Base-by-base conservation (phyloP, 2,113 vertebrate species). In the Hippocampus zosterae region DNA sequence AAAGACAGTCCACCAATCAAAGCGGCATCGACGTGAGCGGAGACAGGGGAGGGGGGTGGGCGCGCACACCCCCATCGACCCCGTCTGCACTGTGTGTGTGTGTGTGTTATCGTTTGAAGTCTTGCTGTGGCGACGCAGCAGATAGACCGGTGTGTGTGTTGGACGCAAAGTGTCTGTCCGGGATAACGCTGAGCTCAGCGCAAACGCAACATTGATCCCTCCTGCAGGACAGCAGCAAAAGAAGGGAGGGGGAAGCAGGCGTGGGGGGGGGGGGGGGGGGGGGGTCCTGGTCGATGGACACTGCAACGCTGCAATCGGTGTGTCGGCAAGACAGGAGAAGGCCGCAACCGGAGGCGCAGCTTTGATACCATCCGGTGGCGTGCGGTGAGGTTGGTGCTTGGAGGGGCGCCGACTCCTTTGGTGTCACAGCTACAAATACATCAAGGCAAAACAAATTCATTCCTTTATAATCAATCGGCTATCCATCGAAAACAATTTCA, bases 111-210 rank as follows among this genome's bases (percentile, higher is more conserved):
- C n/a, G 61, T 90, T 90, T 88, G 87, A 91, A 84, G 88, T 76
- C 68, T 68, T 71, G 71, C 77, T 27, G 81, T 66, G 77, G 79
- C 66, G 53, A 67, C 50, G 46, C 65, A 69, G 74, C 65, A 69
- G 74, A n/a, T 42, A 40, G 61, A n/a, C 37, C 60, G 8, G 46
- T 7, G 46, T 7, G 46, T 50, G 53, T 25, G 53, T 44, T 13
- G 42, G 42, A 13, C 13, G 42, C 42, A 44, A 44, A 44, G 42
- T 44, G 42, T 44, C 53, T 25, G 25, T 25, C 23, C 72, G 37
- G 42, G 76, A 84, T 84, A 89, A 64, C 82, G 88, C 88, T 86
- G 88, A 92, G 82, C 59, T 41, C 68, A 73, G 79, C 79, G 79
- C 76, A 84, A 88, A 85, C 27, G 77, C 60, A 71, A 65, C 80